Conservation (phyloP, 2,113 vertebrate species). For the Antennarius striatus region DNA sequence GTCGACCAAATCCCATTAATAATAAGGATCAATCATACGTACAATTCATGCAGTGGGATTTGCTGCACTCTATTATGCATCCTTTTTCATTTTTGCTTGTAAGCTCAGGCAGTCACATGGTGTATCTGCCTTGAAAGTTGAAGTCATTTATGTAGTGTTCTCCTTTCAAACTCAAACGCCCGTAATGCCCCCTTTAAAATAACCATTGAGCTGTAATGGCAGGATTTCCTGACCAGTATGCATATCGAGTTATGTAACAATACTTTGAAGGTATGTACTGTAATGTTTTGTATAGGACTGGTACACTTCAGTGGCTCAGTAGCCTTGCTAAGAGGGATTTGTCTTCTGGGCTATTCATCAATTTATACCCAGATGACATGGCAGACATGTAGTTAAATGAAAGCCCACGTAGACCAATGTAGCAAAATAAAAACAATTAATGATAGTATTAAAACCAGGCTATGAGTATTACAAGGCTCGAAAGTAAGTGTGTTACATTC, state of each 20-base stretch:
- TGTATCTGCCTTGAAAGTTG: background rate
- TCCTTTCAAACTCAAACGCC: conserved; percentile 16
- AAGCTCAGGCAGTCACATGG: background rate
- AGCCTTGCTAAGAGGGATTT: conserved; percentile 20
- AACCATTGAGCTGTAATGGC: conserved; percentile 28
- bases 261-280: conserved; percentile 24
- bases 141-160: background rate
- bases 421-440: conserved; percentile 7
- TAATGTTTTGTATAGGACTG: conserved; percentile 25
- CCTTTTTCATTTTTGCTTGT: background rate
- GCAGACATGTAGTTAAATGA: conserved; percentile 18
- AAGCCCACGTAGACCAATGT: conserved; percentile 7
- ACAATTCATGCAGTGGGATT: background rate
- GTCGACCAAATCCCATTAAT: background rate
- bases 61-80: background rate
- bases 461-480: background rate
- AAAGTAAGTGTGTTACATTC: no score
- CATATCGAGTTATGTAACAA: conserved; percentile 43
- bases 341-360: conserved; percentile 28
- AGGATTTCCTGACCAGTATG: conserved; percentile 10
- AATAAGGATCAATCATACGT: conserved; percentile 6
- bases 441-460: background rate
- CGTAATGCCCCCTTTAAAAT: conserved; percentile 14
- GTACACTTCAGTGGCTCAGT: conserved; percentile 43
- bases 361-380: conserved; percentile 45